Evolutionary conservation across 2,797 vertebrate genomes (phyloP), one percentile per base, ranked within the genome.

Genomic region (Potorous gilbertii): DNA sequence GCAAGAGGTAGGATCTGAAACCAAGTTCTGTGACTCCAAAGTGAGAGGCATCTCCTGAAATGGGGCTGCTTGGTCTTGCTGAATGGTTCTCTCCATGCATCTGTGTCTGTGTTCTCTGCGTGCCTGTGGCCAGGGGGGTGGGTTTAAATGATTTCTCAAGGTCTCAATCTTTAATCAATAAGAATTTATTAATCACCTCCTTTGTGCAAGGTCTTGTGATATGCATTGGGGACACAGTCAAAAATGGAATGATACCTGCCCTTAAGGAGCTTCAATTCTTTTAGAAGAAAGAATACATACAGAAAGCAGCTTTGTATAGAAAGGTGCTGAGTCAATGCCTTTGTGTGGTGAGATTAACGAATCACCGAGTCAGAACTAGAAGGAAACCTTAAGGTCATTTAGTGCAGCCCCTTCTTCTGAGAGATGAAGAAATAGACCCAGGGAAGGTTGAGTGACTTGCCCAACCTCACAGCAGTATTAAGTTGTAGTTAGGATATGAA

Each of bases 31-130:
- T 21, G n/a, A 74, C 27, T 40, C 66, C n/a, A 74, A 40, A 9
- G 16, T 18, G n/a, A 74, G 27, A 0, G 66, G 40, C 1, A 0
- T 74, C 66, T 40, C 31, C 31, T 0, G 0, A 0, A 21, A 74
- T n/a, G 5, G 16, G 8, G 16, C n/a, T 74, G 16, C n/a, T 74
- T 74, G 66, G 14, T 21, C n/a, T 74, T 21, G 12, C 16, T 74
- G 14, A 74, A n/a, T 40, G 16, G 34, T 16, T 74, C 16, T 74
- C 34, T n/a, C 5, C 16, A 21, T 2, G 14, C 62, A 74, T 40
- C 62, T 40, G 34, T n/a, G 62, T 74, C n/a, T 74, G 34, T 34
- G 59, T 62, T 62, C 9, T 2, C 57, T 31, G 28, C 0, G 18
- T 40, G n/a, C 16, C n/a, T 74, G 62, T 66, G 21, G n/a, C 21